Evolutionary conservation across 2,113 vertebrate species (phyloP), one percentile per base, ranked within the genome.

Genomic region (Urocolius indicus): DNA sequence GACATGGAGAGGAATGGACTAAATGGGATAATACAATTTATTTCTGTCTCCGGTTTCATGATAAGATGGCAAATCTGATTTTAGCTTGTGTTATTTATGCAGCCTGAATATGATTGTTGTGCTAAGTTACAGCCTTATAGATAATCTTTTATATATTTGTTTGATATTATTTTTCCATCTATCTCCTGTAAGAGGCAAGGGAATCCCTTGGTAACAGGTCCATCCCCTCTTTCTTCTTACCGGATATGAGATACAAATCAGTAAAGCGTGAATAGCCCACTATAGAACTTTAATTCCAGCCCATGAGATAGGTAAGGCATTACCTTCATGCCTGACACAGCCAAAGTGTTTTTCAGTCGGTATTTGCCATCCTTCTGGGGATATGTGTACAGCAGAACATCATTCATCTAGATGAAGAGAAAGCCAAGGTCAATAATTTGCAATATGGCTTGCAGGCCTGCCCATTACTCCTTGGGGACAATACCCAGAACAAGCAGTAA

Each of bases 361-460:
- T 99, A 99, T 96, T 99, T 99, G 45, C 99, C 99, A 23, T 99
- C 99, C 96, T 99, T 99, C 97, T 99, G 99, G 68, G 99, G 99
- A 90, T 98, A 99, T 0, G 99, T 99, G 96, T 99, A 99, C 36
- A 99, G 98, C 89, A 99, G 98, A 82, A 99, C 96, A 29, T 99
- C 99, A 24, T 98, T 99, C 99, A 99, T 99, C 99, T 99, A 71
- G 59, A 92, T 80, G 92, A 93, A 95, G 92, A 87, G 95, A 91
- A 94, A 83, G 32, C 89, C 58, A 58, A 68, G 90, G 58, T 95
- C 84, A 97, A 13, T 82, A 74, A 94, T 93, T 77, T 89, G 54
- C 54, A 90, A 59, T 80, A 74, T 26, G 27, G 41, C 72, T 93
- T 82, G 48, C 58, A 87, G 65, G 48, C 59, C 30, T 84, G 30